Conservation (phyloP, 1,140 invertebrate genomes). For the Ceratina australensis region DNA sequence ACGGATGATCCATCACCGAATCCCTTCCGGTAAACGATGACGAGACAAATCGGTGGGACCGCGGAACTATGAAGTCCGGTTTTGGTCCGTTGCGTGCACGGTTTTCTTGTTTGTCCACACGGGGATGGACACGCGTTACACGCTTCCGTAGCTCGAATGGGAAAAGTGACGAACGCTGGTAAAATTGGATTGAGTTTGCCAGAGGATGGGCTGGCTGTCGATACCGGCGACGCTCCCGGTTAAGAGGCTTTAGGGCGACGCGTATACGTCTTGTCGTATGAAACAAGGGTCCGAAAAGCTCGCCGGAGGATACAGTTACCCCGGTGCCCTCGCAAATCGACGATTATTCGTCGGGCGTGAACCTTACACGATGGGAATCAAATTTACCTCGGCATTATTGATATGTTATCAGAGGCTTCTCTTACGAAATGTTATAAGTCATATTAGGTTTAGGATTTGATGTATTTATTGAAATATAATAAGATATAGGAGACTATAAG, state of each 20-base stretch:
- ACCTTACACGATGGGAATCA: too few species aligned
- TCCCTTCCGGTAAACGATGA: slow-evolving; percentile 29
- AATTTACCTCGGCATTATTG: too few species aligned
- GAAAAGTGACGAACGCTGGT: slow-evolving; percentile 50
- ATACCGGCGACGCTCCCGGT: slow-evolving; percentile 11
- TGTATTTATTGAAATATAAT: too few species aligned
- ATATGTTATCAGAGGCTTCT: too few species aligned
- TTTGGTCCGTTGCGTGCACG: neutral
- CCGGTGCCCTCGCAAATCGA: slow-evolving; percentile 1
- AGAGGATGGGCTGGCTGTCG: slow-evolving; percentile 22
- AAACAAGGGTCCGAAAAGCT: slow-evolving; percentile 10
- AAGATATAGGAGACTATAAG: too few species aligned
- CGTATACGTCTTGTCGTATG: slow-evolving; percentile 1
- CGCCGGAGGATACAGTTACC: too few species aligned
- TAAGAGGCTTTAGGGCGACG: slow-evolving; percentile 32
- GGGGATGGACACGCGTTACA: slow-evolving; percentile 1
- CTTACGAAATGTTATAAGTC: too few species aligned
- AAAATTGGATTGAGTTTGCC: slow-evolving; percentile 61
- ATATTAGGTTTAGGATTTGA: too few species aligned
- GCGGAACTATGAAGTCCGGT: neutral
- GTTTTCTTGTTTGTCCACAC: neutral
- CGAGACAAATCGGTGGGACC: slow-evolving; percentile 51
- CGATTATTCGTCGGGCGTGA: slow-evolving; percentile 4
- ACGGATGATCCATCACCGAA: slow-evolving; percentile 61
- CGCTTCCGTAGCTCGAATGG: neutral